A percentile compares a stretch with the other conserved stretches of the same genome.
These are phyloP conservation scores for Oxyteleia sp. DNA, from an alignment of 2,888 invertebrate species.

Conservation along the genomic window DNA sequence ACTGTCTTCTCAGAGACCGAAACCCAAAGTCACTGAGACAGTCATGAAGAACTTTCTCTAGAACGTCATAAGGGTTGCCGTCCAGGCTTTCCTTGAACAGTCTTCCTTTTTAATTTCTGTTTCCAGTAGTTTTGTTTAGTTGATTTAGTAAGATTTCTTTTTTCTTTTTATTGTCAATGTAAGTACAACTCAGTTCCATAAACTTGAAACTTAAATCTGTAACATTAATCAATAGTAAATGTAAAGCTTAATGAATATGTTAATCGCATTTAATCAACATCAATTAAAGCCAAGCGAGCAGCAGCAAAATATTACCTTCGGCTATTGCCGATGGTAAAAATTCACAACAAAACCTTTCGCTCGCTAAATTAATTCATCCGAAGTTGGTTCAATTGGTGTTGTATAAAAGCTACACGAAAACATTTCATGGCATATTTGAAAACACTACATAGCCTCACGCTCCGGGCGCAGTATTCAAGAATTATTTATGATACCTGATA, in stretches of 20 bases:
- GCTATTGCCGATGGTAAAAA: background rate
- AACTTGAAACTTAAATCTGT: background rate
- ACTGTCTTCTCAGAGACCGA: constrained; percentile 47
- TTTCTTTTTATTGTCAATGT: background rate
- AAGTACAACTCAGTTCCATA: background rate
- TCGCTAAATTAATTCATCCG: constrained; percentile 53
- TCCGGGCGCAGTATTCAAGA: constrained; percentile 77
- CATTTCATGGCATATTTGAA: constrained; percentile 73
- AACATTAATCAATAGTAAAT: background rate
- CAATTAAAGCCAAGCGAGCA: constrained; percentile 13
- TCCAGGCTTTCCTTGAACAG: constrained; percentile 6
- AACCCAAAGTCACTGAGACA: constrained; percentile 53
- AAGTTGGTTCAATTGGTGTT: constrained; percentile 49
- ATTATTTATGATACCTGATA: constrained; percentile 88
- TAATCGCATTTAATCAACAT: constrained; percentile 14
- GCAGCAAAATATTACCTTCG: constrained; percentile 3
- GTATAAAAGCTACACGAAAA: constrained; percentile 66
- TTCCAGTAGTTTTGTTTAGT: background rate
- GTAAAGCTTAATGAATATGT: constrained; percentile 28
- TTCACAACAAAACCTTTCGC: constrained; percentile 7
- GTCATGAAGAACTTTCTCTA: constrained; percentile 56
- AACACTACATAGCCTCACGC: constrained; percentile 69
- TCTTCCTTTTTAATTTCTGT: background rate
- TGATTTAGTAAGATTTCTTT: background rate
- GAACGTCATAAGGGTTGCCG: constrained; percentile 42